Evolutionary conservation across 2,888 invertebrate species (phyloP), one percentile per base, ranked within the genome.

Genomic region (Marasmarcha lunaedactyla): DNA sequence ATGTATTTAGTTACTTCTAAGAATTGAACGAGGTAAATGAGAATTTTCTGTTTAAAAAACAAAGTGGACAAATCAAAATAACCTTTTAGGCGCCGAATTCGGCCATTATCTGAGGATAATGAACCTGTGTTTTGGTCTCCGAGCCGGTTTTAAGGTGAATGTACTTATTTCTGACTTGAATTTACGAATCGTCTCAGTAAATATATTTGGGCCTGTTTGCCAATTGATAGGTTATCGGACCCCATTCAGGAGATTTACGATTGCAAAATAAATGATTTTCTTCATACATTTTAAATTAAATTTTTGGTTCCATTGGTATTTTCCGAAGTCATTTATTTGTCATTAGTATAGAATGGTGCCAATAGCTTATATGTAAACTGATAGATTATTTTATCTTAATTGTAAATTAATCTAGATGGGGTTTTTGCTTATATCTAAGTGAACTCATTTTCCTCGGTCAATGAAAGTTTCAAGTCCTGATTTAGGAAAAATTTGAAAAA

Each of bases 101-200:
- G 65, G 63, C 62, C 52, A 67, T 67, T 67, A 62, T 45, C 52
- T 6, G 7, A 68, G 81, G 74, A 79, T 77, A 73, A 65, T 74
- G 81, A 79, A 78, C 81, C 64, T 62, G 54, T 41, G 51, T 67
- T 67, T 49, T 60, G 54, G 57, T 61, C 59, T 57, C 59, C 60
- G 59, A 70, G 64, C 79, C 79, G 78, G 81, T 83, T 78, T 69
- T 55, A 67, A 73, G 83, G 77, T 81, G 66, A 81, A 78, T 58
- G 78, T 54, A 71, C 79, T 63, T 63, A 63, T 60, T 56, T 51
- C 55, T 48, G 57, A 73, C 68, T 65, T 69, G 70, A 67, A 78
- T 79, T 70, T 69, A 64, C 63, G 61, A 69, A 71, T 67, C 71
- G 56, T 57, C 52, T 51, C 48, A 51, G 56, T 59, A 64, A 62